A percentile compares a stretch with the other conserved stretches of the same genome.
Conservation (phyloP, 35 echinoderm and acorn worm species). For the Ptychodera flava region DNA sequence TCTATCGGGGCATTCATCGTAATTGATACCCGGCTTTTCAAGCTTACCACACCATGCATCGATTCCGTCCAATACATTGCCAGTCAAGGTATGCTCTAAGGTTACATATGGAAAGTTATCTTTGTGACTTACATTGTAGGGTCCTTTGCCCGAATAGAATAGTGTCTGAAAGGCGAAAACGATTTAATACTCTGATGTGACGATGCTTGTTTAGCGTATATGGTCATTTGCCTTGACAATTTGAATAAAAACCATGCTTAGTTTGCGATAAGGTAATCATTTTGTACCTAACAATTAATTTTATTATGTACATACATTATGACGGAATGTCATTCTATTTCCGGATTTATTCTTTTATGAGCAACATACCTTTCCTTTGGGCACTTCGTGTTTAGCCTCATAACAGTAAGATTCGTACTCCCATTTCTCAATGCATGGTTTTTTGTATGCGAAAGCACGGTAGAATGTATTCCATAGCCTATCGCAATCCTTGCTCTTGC, state of each 20-base stretch:
- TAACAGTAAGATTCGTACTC: background rate
- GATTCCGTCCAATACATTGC: background rate
- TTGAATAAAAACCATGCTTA: background rate
- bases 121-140: no score
- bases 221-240: no score
- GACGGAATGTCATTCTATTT: no score
- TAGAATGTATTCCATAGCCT: background rate
- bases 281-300: background rate
- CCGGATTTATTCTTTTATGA: no score
- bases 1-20: background rate
- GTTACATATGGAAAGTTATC: background rate
- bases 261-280: background rate
- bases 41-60: background rate
- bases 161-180: background rate
- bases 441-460: background rate
- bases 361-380: background rate
- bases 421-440: background rate
- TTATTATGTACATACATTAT: background rate
- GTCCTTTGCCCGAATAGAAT: background rate
- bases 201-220: no score
- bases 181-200: no score
- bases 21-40: background rate
- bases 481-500: background rate
- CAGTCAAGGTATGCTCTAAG: background rate
- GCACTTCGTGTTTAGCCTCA: background rate